Base-by-base conservation (phyloP, 2,888 invertebrate genomes). In the Eumacrocentrus americanus region DNA sequence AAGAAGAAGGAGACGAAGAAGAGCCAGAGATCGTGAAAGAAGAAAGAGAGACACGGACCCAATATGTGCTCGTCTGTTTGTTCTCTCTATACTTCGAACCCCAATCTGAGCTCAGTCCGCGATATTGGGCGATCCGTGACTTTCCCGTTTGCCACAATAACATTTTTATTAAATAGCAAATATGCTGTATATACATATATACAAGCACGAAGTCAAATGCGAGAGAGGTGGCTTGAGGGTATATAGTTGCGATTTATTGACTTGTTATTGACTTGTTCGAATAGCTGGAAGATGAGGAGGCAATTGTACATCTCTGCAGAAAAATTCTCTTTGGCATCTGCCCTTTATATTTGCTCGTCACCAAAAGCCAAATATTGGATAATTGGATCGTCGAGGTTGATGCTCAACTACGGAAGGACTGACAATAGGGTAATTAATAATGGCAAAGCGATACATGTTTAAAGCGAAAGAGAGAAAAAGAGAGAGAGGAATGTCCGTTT, bases 381-480 rank as follows among this genome's bases (percentile, higher is more conserved):
- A 6, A 22, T 14, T 35, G 18, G n/a, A n/a, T n/a, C 16, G 3
- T 9, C 11, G 3, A 11, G 20, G n/a, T 23, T 6, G 3, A 18
- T 42, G 7, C 11, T 20, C 0, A 18, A 2, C 2, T 9, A 0
- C 2, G 2, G 11, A 18, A n/a, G 14, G 2, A n/a, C 12, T 38
- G 20, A 14, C n/a, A 23, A 52, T 22, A 18, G 20, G 72, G 74
- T 77, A 76, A 79, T 78, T 78, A 77, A 78, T 77, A 77, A 76
- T 74, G 73, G 72, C 73, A 69, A 73, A 74, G 75, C 72, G 70
- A 71, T 68, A 72, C 67, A 71, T 75, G 76, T 79, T 78, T 76
- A 76, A 78, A 74, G 74, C 74, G 69, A n/a, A n/a, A n/a, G n/a
- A n/a, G n/a, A n/a, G n/a, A n/a, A n/a, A n/a, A n/a, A n/a, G n/a